Conservation (phyloP, 2,888 invertebrate species). For the Synanthedon myopaeformis region DNA sequence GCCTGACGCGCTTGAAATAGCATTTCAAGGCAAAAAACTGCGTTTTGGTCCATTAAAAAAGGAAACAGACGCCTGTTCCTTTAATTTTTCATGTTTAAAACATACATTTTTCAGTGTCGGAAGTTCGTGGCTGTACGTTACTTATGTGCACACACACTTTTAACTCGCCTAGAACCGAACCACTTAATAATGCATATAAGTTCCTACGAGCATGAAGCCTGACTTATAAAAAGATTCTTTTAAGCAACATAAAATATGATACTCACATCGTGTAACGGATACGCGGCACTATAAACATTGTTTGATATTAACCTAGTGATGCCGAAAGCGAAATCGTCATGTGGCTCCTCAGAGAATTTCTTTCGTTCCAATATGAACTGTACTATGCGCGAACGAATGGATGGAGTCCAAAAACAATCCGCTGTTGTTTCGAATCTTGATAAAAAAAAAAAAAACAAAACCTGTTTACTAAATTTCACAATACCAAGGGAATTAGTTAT, state of each 20-base stretch:
- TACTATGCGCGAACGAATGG: slow-evolving; percentile 88
- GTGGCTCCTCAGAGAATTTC: slow-evolving; percentile 75
- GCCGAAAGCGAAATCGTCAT: slow-evolving; percentile 85
- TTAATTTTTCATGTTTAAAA: no score
- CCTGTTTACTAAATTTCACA: no score
- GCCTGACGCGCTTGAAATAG: no score
- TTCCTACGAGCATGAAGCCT: not conserved
- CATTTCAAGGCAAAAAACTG: no score
- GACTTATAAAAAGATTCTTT: not conserved
- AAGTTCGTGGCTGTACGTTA: no score
- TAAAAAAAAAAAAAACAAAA: not conserved
- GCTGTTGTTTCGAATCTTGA: slow-evolving; percentile 84
- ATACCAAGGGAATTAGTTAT: no score
- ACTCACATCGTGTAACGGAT: slow-evolving; percentile 89
- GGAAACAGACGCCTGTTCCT: no score
- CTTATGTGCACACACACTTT: no score
- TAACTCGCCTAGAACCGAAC: no score
- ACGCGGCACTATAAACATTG: slow-evolving; percentile 82
- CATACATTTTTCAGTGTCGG: no score
- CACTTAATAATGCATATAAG: no score
- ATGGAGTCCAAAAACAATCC: slow-evolving; percentile 87
- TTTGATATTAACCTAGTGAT: slow-evolving; percentile 80
- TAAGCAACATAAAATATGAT: not conserved
- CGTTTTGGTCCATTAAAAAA: no score
- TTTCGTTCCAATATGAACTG: slow-evolving; percentile 93